phyloP scores from a whole-genome alignment of 2,113 vertebrate species.

The Azemiops feae region DNA sequence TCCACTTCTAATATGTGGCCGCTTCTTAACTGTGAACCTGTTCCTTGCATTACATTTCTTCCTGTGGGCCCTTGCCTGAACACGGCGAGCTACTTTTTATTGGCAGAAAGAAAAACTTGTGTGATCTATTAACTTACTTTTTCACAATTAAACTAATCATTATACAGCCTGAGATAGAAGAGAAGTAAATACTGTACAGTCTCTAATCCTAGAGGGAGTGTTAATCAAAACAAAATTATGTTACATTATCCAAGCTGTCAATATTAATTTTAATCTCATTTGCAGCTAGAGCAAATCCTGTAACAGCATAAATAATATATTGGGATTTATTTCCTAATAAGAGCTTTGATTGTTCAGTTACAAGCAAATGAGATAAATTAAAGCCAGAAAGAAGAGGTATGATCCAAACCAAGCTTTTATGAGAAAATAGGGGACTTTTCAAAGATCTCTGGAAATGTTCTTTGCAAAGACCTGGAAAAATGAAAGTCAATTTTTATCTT shows the following conservation, averaged over 20 bases:
- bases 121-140: neutral
- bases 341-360: conserved; percentile 28
- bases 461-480: neutral
- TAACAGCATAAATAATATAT: conserved; percentile 37
- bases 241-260: conserved; percentile 33
- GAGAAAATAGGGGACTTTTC: neutral
- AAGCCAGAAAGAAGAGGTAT: conserved; percentile 2
- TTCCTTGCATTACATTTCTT: neutral
- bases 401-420: neutral
- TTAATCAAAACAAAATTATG: conserved; percentile 38
- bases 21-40: neutral
- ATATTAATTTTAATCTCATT: conserved; percentile 42
- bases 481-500: neutral
- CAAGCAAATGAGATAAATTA: conserved; percentile 25
- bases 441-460: neutral
- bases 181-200: conserved; percentile 8
- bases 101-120: neutral
- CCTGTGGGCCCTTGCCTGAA: neutral
- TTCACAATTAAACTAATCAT: neutral
- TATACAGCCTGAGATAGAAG: neutral
- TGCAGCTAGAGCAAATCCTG: conserved; percentile 30
- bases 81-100: neutral
- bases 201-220: conserved; percentile 13
- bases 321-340: conserved; percentile 29
- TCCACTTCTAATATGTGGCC: no score